A percentile compares a stretch with the other conserved stretches of the same genome.
phyloP scores from a whole-genome alignment of 2,888 invertebrate genomes.

The Callinectes sapidus region DNA sequence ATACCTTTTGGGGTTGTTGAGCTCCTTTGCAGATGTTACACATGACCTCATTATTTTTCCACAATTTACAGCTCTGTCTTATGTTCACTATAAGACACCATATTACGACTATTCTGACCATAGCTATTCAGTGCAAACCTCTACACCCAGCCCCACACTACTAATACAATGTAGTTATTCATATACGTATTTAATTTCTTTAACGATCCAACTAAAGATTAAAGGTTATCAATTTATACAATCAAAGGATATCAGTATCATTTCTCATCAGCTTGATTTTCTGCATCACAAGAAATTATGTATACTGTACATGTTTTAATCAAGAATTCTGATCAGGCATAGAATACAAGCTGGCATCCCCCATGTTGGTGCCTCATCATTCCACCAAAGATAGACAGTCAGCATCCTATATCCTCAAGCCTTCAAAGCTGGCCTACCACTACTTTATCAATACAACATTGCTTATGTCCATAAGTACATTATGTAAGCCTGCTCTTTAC shows the following conservation, averaged over 20 bases:
- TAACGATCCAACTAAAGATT: background rate
- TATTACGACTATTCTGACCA: background rate
- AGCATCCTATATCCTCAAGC: background rate
- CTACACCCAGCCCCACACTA: background rate
- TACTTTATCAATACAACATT: background rate
- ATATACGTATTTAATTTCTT: background rate
- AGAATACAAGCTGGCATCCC: background rate
- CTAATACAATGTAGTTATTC: background rate
- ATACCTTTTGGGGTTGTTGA: constrained; percentile 15
- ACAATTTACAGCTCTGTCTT: background rate
- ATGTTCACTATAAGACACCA: background rate
- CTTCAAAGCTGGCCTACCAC: background rate
- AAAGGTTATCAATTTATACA: background rate
- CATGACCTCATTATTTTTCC: background rate
- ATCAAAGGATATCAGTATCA: background rate
- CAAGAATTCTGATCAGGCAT: background rate
- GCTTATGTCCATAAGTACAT: background rate
- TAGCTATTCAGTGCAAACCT: background rate
- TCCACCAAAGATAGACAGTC: background rate
- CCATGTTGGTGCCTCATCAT: background rate
- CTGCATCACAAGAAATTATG: background rate
- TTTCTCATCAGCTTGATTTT: background rate
- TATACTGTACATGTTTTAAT: background rate
- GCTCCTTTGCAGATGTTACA: background rate
- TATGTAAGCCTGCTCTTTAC: background rate